These are phyloP conservation scores for Uromys caudimaculatus DNA, from an alignment of 2,797 vertebrate genomes.

Conservation along the genomic window DNA sequence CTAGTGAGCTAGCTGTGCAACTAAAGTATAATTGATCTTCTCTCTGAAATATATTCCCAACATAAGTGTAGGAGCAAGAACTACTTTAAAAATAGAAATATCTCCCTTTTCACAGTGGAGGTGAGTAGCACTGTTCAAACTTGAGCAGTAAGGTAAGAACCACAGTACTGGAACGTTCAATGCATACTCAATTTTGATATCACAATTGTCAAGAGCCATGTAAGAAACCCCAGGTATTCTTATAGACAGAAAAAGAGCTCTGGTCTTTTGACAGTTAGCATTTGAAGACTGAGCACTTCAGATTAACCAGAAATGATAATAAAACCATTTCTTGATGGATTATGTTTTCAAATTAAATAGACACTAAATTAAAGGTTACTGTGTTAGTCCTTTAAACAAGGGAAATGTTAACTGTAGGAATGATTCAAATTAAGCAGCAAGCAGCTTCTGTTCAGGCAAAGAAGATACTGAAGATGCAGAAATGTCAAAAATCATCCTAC, in stretches of 20 bases:
- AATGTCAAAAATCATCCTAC: neutral
- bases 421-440: constrained; percentile 17
- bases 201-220: constrained; percentile 59
- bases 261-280: constrained; percentile 69
- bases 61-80: neutral
- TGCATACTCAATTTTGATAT: constrained; percentile 35
- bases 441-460: constrained; percentile 5
- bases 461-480: constrained; percentile 36
- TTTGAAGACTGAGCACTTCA: constrained; percentile 74
- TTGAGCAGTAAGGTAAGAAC: constrained; percentile 39
- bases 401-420: neutral
- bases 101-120: neutral
- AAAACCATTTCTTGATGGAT: constrained; percentile 23
- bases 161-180: constrained; percentile 13
- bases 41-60: neutral
- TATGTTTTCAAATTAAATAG: constrained; percentile 70
- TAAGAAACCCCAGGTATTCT: constrained; percentile 42
- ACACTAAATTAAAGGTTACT: constrained; percentile 59
- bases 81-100: neutral
- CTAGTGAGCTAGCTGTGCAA: neutral
- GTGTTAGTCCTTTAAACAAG: constrained; percentile 46
- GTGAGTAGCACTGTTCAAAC: constrained; percentile 33
- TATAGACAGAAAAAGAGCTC: neutral
- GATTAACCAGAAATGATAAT: constrained; percentile 27
- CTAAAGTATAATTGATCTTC: neutral